These are phyloP conservation scores for Urocolius indicus DNA, from an alignment of 2,113 vertebrate species.

Conservation along the genomic window DNA sequence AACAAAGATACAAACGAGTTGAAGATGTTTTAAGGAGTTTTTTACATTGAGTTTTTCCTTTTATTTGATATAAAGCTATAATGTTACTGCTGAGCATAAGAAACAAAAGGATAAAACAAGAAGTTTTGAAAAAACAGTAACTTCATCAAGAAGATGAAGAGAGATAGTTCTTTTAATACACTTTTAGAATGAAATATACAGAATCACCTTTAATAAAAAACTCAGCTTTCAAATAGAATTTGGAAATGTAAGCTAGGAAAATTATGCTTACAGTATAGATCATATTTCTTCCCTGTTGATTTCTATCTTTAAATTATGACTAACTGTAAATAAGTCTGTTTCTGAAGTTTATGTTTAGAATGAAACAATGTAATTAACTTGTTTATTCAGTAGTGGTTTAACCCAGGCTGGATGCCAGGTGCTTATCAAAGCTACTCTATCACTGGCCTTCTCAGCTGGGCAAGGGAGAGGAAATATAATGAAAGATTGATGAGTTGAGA, in stretches of 20 bases:
- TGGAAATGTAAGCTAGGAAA: neutral
- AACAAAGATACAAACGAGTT: neutral
- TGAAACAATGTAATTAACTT: neutral
- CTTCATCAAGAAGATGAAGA: neutral
- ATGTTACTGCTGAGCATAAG: neutral
- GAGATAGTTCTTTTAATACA: neutral
- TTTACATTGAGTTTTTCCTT: neutral
- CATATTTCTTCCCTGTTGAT: neutral
- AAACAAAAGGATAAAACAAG: neutral
- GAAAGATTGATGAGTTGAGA: too few species aligned
- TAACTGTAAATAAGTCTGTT: neutral
- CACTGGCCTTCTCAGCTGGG: too few species aligned
- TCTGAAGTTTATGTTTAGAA: neutral
- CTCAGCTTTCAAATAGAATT: neutral
- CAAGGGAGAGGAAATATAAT: too few species aligned
- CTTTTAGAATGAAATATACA: neutral
- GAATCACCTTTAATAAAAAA: neutral
- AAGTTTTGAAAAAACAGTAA: neutral
- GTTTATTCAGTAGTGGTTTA: neutral
- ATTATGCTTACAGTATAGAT: neutral
- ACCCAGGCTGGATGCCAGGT: too few species aligned
- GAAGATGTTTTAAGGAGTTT: neutral
- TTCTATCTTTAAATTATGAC: neutral
- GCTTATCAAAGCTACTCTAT: too few species aligned
- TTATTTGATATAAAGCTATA: neutral